Evolutionary conservation across 1,140 invertebrate genomes (phyloP).

Genomic region (Drosophila sturtevanti): DNA sequence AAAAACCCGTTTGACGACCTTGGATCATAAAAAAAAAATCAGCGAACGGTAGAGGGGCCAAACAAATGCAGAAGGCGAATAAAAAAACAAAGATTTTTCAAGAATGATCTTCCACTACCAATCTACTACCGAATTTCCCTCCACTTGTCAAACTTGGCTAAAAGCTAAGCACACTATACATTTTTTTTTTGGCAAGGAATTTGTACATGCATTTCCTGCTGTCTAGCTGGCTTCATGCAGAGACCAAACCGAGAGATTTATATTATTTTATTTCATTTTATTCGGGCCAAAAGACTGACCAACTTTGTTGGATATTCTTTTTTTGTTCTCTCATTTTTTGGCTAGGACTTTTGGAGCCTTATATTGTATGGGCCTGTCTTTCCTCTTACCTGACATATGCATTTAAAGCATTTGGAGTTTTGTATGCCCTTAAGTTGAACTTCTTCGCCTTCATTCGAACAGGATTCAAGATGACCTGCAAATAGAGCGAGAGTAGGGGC

Average conservation of each 20-base stretch:
- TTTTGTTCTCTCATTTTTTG: constrained; percentile 27
- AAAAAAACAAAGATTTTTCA: constrained; percentile 44
- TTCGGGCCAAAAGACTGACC: constrained; percentile 58
- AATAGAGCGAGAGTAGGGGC: constrained; percentile 17
- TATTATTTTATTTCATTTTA: constrained; percentile 51
- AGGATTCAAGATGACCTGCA: constrained; percentile 69
- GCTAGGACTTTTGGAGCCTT: constrained; percentile 50
- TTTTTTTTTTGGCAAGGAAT: constrained; percentile 45
- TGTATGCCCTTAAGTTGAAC: constrained; percentile 49
- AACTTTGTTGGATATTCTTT: background rate
- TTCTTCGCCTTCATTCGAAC: constrained; percentile 77
- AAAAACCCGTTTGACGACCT: constrained; percentile 81
- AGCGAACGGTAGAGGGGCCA: constrained; percentile 30
- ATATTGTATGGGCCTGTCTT: background rate
- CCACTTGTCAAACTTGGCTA: background rate
- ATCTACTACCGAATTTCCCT: background rate
- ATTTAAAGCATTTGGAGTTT: constrained; percentile 77
- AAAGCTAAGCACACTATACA: background rate
- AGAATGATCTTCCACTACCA: background rate
- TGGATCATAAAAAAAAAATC: constrained; percentile 67
- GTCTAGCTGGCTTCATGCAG: constrained; percentile 73
- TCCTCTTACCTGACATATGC: constrained; percentile 70
- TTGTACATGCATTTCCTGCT: constrained; percentile 36
- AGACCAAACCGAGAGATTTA: constrained; percentile 31
- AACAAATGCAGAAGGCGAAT: constrained; percentile 62